Evolutionary conservation across 1,140 invertebrate genomes (phyloP).

Genomic region (Brachionus paranguensis): DNA sequence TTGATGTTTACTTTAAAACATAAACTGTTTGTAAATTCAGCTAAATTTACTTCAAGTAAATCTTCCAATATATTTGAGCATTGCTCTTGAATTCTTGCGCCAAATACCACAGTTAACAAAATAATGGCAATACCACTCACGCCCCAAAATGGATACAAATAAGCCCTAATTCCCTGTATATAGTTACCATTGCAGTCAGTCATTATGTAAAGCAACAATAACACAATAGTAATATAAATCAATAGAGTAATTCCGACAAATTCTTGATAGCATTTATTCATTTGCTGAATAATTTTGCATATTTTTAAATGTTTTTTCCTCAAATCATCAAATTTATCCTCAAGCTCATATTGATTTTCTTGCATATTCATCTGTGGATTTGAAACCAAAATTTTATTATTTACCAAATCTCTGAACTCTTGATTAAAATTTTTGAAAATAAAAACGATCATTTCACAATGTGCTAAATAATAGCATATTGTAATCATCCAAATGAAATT

Average conservation of each 20-base stretch:
- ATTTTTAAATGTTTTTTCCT: slow-evolving; percentile 23
- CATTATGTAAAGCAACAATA: background rate
- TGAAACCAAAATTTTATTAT: background rate
- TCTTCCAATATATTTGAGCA: background rate
- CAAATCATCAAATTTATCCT: slow-evolving; percentile 17
- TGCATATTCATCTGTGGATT: background rate
- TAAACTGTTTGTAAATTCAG: slow-evolving; percentile 14
- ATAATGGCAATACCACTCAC: background rate
- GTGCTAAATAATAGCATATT: background rate
- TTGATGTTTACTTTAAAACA: background rate
- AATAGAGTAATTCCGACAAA: background rate
- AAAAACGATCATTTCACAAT: slow-evolving; percentile 20
- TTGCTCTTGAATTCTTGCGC: background rate
- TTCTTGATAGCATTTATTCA: slow-evolving; percentile 17
- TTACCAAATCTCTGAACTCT: background rate
- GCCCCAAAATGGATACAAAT: slow-evolving; percentile 19
- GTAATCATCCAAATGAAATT: background rate
- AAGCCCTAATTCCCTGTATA: background rate
- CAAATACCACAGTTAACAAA: background rate
- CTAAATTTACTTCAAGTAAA: background rate
- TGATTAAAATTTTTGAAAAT: slow-evolving; percentile 6
- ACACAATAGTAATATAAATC: background rate
- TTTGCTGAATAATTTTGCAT: background rate
- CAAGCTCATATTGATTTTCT: background rate
- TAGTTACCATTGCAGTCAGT: background rate